These are phyloP conservation scores for Scaptomyza flava DNA, from an alignment of 2,888 invertebrate species.

Conservation along the genomic window DNA sequence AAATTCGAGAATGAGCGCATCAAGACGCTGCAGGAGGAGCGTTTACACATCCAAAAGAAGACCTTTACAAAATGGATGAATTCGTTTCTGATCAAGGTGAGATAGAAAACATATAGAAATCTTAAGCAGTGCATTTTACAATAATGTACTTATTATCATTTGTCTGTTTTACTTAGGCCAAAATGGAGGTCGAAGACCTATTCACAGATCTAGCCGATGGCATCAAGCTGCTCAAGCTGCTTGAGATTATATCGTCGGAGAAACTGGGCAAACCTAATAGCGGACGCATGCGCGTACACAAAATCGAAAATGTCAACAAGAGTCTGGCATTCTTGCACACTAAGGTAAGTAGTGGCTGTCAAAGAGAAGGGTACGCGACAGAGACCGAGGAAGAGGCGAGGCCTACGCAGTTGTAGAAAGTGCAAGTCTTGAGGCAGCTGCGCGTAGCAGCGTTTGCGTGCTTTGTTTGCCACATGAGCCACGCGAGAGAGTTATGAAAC, in stretches of 20 bases:
- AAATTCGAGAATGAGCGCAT: conserved; percentile 99
- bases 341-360: conserved; percentile 87
- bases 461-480: conserved; percentile 72
- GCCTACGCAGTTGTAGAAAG: conserved; percentile 76
- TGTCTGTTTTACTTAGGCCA: conserved; percentile 87
- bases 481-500: conserved; percentile 13
- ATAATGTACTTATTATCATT: background rate
- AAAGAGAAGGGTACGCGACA: conserved; percentile 10
- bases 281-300: conserved; percentile 98
- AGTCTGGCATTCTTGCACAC: conserved; percentile 97
- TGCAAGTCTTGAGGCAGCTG: conserved; percentile 76
- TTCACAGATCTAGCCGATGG: conserved; percentile 98
- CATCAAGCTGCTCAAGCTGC: conserved; percentile 93
- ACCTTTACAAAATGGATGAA: conserved; percentile 99
- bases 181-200: conserved; percentile 98
- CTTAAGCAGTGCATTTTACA: conserved; percentile 5
- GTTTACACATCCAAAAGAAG: conserved; percentile 99
- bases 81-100: conserved; percentile 96
- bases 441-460: conserved; percentile 75
- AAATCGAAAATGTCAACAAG: conserved; percentile 99
- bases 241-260: conserved; percentile 99
- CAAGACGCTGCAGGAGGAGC: conserved; percentile 98
- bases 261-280: conserved; percentile 98
- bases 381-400: conserved; percentile 10
- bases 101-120: conserved; percentile 7